A percentile compares a stretch with the other conserved stretches of the same genome.
Conservation (phyloP, 1,140 invertebrate species). For the Phenacoccus solenopsis region DNA sequence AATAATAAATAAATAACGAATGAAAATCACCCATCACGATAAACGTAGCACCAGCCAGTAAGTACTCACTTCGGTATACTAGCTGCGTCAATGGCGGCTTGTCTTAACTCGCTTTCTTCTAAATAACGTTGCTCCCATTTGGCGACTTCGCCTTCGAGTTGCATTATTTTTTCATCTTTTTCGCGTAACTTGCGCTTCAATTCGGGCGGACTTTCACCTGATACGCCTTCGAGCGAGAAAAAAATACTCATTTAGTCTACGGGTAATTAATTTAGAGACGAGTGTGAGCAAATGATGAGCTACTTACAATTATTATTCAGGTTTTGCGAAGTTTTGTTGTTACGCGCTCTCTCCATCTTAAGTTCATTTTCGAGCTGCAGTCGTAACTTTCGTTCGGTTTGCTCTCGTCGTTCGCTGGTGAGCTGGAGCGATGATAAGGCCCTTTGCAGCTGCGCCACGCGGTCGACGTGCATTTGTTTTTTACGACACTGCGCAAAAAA, state of each 20-base stretch:
- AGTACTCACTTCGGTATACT: constrained; percentile 61
- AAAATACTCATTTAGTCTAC: background rate
- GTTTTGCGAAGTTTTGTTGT: constrained; percentile 25
- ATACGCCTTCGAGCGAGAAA: background rate
- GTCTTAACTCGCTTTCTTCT: constrained; percentile 67
- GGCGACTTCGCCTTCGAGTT: constrained; percentile 64
- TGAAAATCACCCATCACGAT: background rate
- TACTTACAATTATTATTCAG: background rate
- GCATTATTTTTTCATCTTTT: constrained; percentile 66
- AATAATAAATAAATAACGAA: background rate
- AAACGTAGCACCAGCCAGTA: background rate
- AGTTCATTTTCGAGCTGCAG: constrained; percentile 69
- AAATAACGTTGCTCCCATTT: constrained; percentile 81
- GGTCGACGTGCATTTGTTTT: constrained; percentile 72
- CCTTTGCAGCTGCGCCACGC: constrained; percentile 67
- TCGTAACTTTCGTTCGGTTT: constrained; percentile 65
- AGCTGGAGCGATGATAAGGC: constrained; percentile 70
- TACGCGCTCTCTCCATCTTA: constrained; percentile 43
- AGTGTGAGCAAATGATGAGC: background rate
- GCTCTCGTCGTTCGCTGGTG: constrained; percentile 68
- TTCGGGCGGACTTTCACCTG: constrained; percentile 46
- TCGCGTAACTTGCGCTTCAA: constrained; percentile 54
- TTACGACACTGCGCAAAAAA: constrained; percentile 50
- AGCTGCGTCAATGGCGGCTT: constrained; percentile 71
- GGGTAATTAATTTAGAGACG: background rate